These are phyloP conservation scores for Equus przewalskii DNA, from an alignment of 2,113 vertebrate species.

Conservation along the genomic window DNA sequence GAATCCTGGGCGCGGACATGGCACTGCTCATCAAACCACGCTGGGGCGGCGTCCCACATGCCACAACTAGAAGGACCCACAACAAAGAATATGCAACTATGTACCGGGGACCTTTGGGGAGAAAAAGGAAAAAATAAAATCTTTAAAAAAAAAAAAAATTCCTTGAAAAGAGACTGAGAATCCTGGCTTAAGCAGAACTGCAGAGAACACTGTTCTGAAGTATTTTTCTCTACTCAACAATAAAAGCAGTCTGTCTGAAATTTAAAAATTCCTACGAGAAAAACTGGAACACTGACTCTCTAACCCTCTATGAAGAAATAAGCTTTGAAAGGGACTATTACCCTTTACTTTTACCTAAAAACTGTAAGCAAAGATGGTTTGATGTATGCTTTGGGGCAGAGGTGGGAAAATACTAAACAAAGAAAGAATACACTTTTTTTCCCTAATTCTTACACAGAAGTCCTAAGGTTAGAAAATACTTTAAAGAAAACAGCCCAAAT, in stretches of 20 bases:
- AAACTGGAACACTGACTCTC: background rate
- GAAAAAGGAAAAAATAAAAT: too few relatives aligned
- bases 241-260: background rate
- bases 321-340: background rate
- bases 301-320: background rate
- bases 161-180: conserved; percentile 24
- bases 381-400: background rate
- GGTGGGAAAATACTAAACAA: background rate
- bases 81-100: too few relatives aligned
- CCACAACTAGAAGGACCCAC: too few relatives aligned
- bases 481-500: conserved; percentile 16
- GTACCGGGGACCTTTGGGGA: too few relatives aligned
- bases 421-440: background rate
- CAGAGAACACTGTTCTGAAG: background rate
- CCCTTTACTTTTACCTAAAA: background rate
- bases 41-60: too few relatives aligned
- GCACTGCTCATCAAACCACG: too few relatives aligned
- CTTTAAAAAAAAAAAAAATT: background rate
- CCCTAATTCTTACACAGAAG: background rate
- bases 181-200: background rate
- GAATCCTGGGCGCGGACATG: too few relatives aligned
- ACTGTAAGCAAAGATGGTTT: background rate
- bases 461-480: background rate
- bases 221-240: conserved; percentile 10
- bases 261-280: background rate